phyloP scores from a whole-genome alignment of 2,113 vertebrate species.

The Chlorocebus sabaeus region DNA sequence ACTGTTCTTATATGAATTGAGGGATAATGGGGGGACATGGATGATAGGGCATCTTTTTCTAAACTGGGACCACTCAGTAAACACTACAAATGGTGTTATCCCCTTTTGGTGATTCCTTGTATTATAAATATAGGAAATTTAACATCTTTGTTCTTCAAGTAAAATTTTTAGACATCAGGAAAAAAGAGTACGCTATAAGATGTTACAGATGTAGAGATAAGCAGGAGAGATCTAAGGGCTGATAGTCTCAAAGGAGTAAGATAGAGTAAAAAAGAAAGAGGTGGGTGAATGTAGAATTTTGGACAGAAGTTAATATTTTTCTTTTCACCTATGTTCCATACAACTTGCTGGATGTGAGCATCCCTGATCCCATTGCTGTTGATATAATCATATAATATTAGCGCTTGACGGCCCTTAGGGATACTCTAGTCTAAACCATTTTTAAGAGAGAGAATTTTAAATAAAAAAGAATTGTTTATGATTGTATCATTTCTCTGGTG shows the following conservation, averaged over 20 bases:
- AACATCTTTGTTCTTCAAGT: not conserved
- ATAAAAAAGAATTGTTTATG: not conserved
- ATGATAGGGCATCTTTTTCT: not conserved
- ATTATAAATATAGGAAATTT: not conserved
- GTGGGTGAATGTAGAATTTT: not conserved
- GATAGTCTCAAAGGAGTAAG: not conserved
- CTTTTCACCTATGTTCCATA: not conserved
- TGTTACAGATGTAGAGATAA: not conserved
- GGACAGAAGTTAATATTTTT: not conserved
- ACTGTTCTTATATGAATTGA: not conserved
- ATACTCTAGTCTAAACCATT: not conserved
- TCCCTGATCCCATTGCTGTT: not conserved
- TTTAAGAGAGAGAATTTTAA: constrained; percentile 15
- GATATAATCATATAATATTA: not conserved
- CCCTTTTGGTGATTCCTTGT: not conserved
- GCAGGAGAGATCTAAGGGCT: not conserved
- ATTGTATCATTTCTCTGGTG: not conserved
- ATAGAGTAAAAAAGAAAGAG: not conserved
- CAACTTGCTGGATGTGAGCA: not conserved
- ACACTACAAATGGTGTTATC: not conserved
- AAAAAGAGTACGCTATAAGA: not conserved
- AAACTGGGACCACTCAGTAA: not conserved
- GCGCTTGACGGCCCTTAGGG: not conserved
- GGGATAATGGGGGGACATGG: not conserved
- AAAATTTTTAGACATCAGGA: not conserved